phyloP scores from a whole-genome alignment of 1,140 invertebrate species.

The Caenorhabditis tropicalis region DNA sequence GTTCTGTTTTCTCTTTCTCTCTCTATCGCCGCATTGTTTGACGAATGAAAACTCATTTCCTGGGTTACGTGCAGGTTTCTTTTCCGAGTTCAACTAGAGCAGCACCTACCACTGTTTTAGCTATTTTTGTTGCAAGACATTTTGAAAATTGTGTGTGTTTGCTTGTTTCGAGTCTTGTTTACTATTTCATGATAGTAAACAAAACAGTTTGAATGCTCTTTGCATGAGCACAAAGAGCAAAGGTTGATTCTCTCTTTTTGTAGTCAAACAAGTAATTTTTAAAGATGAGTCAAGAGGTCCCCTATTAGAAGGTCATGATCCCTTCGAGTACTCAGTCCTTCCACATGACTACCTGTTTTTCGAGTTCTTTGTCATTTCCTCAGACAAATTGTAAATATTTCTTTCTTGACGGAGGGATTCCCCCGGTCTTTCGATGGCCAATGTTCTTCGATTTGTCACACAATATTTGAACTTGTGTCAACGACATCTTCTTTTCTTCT shows the following conservation, averaged over 20 bases:
- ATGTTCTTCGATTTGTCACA: background rate
- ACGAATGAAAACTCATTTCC: background rate
- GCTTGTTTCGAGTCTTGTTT: background rate
- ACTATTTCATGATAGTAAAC: background rate
- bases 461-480: background rate
- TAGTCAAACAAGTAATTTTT: background rate
- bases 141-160: background rate
- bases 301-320: background rate
- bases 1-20: conserved; percentile 31
- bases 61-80: conserved; percentile 31
- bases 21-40: conserved; percentile 26
- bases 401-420: background rate
- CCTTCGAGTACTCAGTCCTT: too few relatives aligned
- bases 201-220: background rate
- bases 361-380: background rate
- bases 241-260: background rate
- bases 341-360: background rate
- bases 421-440: background rate
- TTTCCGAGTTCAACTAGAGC: background rate
- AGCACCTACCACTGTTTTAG: background rate
- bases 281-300: too few relatives aligned
- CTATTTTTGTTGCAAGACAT: background rate
- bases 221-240: background rate
- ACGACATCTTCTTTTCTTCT: background rate
- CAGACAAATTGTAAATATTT: background rate